phyloP scores from a whole-genome alignment of 2,113 vertebrate genomes.

The Eonycteris spelaea region DNA sequence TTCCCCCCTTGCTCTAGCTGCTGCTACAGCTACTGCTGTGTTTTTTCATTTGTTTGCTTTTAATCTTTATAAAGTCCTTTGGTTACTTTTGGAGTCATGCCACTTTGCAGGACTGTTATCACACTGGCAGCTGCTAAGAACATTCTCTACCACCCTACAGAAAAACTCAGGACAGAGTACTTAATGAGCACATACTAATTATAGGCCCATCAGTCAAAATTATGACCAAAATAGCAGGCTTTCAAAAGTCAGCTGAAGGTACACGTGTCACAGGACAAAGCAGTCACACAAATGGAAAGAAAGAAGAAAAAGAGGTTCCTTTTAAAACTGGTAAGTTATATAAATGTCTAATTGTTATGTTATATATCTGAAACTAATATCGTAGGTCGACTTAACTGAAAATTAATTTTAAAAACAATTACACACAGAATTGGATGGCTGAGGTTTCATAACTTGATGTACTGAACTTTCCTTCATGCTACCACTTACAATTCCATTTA shows the following conservation, averaged over 20 bases:
- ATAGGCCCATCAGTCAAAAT: constrained; percentile 57
- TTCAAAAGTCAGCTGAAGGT: constrained; percentile 57
- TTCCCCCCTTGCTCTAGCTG: background rate
- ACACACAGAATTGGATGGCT: background rate
- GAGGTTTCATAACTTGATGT: background rate
- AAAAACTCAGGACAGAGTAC: constrained; percentile 40
- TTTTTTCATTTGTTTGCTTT: background rate
- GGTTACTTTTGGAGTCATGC: constrained; percentile 26
- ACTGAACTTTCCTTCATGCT: background rate
- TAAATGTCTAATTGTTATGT: too few relatives aligned
- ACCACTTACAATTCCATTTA: background rate
- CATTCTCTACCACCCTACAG: constrained; percentile 46
- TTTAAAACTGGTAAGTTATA: background rate
- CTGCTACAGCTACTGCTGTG: background rate
- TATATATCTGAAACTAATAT: too few relatives aligned
- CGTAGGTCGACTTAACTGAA: too few relatives aligned
- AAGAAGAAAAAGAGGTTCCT: background rate
- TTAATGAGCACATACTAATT: constrained; percentile 67
- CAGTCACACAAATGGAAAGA: background rate
- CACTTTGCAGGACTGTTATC: constrained; percentile 28
- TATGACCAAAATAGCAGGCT: constrained; percentile 48
- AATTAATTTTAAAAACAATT: background rate
- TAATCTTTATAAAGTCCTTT: constrained; percentile 24
- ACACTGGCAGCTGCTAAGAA: constrained; percentile 57
- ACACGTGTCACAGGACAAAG: constrained; percentile 5